A percentile compares a stretch with the other conserved stretches of the same genome.
phyloP scores from a whole-genome alignment of 64 coral and sea anemone genomes.

The Actinia tenebrosa region DNA sequence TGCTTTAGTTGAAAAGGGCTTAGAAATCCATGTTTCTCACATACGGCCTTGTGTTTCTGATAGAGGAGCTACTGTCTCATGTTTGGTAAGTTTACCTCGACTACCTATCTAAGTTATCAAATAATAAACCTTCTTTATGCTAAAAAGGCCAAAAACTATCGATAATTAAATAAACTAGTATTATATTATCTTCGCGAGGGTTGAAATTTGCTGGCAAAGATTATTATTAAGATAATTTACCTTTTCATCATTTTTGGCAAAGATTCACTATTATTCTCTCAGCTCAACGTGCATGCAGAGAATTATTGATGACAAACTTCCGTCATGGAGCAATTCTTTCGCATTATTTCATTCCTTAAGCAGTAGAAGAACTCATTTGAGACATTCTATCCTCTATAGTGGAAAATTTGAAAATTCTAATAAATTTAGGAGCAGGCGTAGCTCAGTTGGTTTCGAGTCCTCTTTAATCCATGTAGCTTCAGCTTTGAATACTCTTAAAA shows the following conservation, averaged over 20 bases:
- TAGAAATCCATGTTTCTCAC: constrained; percentile 25
- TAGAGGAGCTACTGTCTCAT: constrained; percentile 6
- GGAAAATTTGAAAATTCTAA: no score
- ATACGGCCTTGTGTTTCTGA: constrained; percentile 18
- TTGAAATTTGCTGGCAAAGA: background rate
- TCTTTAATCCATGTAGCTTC: no score
- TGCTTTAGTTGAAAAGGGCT: constrained; percentile 16
- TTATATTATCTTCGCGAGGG: background rate
- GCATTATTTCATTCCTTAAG: background rate
- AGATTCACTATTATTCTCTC: background rate
- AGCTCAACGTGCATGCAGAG: background rate
- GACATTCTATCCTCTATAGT: no score
- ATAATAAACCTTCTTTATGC: background rate
- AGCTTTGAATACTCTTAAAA: no score
- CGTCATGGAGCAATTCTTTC: background rate
- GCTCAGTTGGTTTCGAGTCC: no score
- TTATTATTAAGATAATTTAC: no score
- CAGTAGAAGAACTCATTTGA: background rate
- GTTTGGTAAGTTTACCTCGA: constrained; percentile 19
- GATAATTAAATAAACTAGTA: background rate
- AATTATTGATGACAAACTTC: background rate
- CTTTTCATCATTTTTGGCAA: no score
- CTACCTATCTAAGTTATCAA: background rate
- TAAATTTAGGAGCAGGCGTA: no score
- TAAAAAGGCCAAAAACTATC: background rate